phyloP scores from a whole-genome alignment of 2,797 vertebrate genomes.

The Scleropages formosus region DNA sequence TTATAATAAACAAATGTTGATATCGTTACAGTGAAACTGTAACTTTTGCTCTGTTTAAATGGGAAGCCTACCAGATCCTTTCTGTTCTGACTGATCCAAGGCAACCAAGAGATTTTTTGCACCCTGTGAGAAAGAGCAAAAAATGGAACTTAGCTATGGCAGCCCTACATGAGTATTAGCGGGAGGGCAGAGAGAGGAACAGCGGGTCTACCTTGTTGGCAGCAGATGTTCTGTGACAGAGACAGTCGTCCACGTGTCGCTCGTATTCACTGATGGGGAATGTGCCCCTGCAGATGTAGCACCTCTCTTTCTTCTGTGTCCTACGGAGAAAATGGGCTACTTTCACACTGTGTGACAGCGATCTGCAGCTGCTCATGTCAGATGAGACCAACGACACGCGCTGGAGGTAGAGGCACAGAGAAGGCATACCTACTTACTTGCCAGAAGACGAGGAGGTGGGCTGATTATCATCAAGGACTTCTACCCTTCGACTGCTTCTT shows the following conservation, averaged over 20 bases:
- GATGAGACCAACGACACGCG: too few relatives aligned
- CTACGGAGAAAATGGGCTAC: conserved; percentile 47
- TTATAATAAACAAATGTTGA: background rate
- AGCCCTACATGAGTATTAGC: background rate
- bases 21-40: background rate
- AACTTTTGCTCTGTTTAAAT: background rate
- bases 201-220: conserved; percentile 34
- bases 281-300: conserved; percentile 77
- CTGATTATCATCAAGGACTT: conserved; percentile 36
- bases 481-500: conserved; percentile 59
- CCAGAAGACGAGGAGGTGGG: conserved; percentile 44
- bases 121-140: conserved; percentile 44
- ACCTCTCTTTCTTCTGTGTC: conserved; percentile 72
- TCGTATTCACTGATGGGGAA: conserved; percentile 73
- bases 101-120: conserved; percentile 59
- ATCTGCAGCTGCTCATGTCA: too few relatives aligned
- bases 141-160: conserved; percentile 14
- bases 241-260: conserved; percentile 78
- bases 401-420: background rate
- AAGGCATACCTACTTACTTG: conserved; percentile 69
- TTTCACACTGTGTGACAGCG: background rate
- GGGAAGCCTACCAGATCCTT: conserved; percentile 42
- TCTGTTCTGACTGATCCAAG: conserved; percentile 57
- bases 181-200: background rate
- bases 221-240: conserved; percentile 35